Evolutionary conservation across 1,140 invertebrate species (phyloP), one percentile per base, ranked within the genome.

Genomic region (Paracyclopina nana): DNA sequence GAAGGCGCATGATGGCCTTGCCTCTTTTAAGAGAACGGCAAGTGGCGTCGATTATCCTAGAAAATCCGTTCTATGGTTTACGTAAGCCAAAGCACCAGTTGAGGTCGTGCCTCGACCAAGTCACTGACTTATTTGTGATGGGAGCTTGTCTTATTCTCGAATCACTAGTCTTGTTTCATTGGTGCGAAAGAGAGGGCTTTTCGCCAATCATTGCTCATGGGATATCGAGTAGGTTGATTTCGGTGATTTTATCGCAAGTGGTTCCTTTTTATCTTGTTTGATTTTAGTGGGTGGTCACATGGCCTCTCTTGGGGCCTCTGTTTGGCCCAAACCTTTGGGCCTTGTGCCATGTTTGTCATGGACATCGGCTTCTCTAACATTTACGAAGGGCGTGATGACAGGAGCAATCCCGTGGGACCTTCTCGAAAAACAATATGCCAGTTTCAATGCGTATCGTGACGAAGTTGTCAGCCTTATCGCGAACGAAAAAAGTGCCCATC

Each of bases 241-340:
- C 9, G 9, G 30, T 9, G n/a, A 9, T 31, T 31, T 31, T 31
- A 31, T 31, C 9, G 30, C 14, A 31, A 98, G 67, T 80, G 80
- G 8, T 67, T 91, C 50, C 87, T 82, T 24, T 68, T 97, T 42
- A 72, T 96, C 30, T 78, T 88, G 92, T n/a, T 74, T 97, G 43
- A 97, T n/a, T n/a, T n/a, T 92, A n/a, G 95, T 99, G 91, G 94
- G 94, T 52, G 94, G 92, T 42, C 88, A 96, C 75, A 97, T 96
- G 90, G 91, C 92, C 56, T 90, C 86, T 20, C 68, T 97, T 56
- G 87, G 88, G 56, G 91, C 88, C 20, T 82, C 84, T 34, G 92
- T 80, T 67, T 94, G 86, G 82, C 81, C 80, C 4, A 5, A 45
- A 45, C 91, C 91, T 6, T 68, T 97, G 53, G 78, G 83, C 5